Conservation (phyloP, 2,888 invertebrate genomes). For the Agrochola lota region DNA sequence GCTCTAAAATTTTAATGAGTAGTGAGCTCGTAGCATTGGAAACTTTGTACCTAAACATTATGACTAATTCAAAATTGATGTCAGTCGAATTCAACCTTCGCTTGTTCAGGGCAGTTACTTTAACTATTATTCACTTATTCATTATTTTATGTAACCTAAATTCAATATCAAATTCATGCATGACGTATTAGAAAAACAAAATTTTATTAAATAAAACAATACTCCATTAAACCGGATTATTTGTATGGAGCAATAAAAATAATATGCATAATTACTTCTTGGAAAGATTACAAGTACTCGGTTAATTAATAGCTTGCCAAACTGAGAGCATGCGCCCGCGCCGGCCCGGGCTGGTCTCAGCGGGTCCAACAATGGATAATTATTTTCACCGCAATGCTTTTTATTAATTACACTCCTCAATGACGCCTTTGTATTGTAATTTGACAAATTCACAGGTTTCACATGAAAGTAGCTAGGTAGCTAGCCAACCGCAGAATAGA, state of each 20-base stretch:
- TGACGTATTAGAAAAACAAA: conserved; percentile 30
- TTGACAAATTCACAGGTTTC: conserved; percentile 84
- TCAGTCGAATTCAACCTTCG: conserved; percentile 20
- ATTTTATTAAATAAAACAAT: conserved; percentile 52
- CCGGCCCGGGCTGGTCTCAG: conserved; percentile 37
- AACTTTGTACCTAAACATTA: conserved; percentile 44
- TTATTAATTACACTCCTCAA: conserved; percentile 84
- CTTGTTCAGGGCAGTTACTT: not conserved
- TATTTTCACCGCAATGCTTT: conserved; percentile 83
- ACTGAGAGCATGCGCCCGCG: conserved; percentile 55
- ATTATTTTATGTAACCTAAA: not conserved
- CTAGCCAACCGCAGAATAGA: conserved; percentile 46
- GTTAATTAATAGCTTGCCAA: conserved; percentile 69
- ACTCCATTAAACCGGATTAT: conserved; percentile 61
- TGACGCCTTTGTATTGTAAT: conserved; percentile 87
- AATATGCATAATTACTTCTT: conserved; percentile 63
- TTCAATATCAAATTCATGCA: conserved; percentile 23
- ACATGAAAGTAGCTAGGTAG: conserved; percentile 70
- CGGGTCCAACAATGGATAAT: conserved; percentile 83
- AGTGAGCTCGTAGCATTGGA: conserved; percentile 40
- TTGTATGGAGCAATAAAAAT: conserved; percentile 64
- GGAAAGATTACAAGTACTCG: conserved; percentile 63
- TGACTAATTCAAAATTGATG: conserved; percentile 48
- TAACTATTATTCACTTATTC: not conserved
- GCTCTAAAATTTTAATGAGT: conserved; percentile 60